A percentile compares a stretch with the other conserved stretches of the same genome.
Evolutionary conservation across 2,113 vertebrate species (phyloP).

Genomic region (Mirounga angustirostris): DNA sequence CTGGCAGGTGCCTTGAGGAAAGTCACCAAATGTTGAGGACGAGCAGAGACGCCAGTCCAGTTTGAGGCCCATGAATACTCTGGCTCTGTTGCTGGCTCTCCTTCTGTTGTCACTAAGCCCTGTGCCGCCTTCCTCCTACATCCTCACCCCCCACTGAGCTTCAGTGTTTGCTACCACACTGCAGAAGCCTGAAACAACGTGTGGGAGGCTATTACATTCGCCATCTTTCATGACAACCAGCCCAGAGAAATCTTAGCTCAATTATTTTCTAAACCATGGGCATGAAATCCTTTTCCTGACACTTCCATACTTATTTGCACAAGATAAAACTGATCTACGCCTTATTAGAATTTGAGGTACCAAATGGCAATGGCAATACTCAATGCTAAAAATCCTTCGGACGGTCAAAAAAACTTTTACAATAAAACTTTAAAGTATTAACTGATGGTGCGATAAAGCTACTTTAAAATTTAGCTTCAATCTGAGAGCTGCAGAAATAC

Average conservation of each 20-base stretch:
- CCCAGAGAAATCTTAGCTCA: background rate
- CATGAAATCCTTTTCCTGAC: background rate
- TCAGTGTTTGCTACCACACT: fast-evolving
- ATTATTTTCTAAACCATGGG: background rate
- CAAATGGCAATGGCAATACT: background rate
- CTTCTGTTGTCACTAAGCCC: background rate
- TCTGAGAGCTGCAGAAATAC: slow-evolving; percentile 2
- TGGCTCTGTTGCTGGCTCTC: background rate
- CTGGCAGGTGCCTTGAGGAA: background rate
- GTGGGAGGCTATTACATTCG: background rate
- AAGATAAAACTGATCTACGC: background rate
- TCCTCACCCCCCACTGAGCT: background rate
- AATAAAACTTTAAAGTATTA: background rate
- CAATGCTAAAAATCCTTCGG: background rate
- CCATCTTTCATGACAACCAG: background rate
- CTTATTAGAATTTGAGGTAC: background rate
- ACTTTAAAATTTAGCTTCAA: background rate
- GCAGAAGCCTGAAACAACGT: background rate
- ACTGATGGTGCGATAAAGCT: background rate
- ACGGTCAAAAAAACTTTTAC: background rate
- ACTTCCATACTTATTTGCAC: background rate
- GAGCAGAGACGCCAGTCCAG: background rate
- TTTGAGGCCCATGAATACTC: background rate
- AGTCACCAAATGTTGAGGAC: background rate
- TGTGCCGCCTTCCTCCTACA: background rate